Evolutionary conservation across 2,888 invertebrate genomes (phyloP).

Genomic region (Melinaea marsaeus): DNA sequence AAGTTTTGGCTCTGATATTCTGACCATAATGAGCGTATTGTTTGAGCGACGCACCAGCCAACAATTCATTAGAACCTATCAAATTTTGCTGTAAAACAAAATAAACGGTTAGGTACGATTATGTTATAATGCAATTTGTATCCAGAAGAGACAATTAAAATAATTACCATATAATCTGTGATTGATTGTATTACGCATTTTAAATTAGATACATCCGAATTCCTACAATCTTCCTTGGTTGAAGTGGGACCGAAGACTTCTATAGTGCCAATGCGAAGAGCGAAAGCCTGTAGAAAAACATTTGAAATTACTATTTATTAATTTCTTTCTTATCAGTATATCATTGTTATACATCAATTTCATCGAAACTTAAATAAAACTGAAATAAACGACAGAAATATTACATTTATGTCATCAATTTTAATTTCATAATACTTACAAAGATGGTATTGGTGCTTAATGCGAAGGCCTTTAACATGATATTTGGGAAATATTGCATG

Average conservation of each 20-base stretch:
- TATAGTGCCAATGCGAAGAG: conserved; percentile 17
- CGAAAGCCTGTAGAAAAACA: conserved; percentile 12
- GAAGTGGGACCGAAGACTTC: conserved; percentile 22
- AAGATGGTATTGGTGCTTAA: conserved; percentile 45
- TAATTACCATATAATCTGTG: conserved; percentile 17
- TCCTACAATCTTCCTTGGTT: conserved; percentile 7
- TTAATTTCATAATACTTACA: conserved; percentile 42
- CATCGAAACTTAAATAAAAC: no score
- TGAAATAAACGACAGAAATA: no score
- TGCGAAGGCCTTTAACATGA: conserved; percentile 34
- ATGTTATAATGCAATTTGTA: background rate
- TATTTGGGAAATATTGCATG: conserved; percentile 46
- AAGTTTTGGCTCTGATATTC: conserved; percentile 34
- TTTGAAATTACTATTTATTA: no score
- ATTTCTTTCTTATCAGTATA: no score
- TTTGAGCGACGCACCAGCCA: conserved; percentile 37
- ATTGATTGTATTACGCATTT: conserved; percentile 11
- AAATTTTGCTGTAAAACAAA: conserved; percentile 14
- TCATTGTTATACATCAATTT: no score
- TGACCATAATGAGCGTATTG: conserved; percentile 41
- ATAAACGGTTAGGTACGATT: background rate
- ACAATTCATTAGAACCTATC: conserved; percentile 32
- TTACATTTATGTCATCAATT: no score
- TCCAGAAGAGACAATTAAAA: background rate
- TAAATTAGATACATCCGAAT: background rate